Evolutionary conservation across 2,888 invertebrate genomes (phyloP).

Genomic region (Macrophya annulata): DNA sequence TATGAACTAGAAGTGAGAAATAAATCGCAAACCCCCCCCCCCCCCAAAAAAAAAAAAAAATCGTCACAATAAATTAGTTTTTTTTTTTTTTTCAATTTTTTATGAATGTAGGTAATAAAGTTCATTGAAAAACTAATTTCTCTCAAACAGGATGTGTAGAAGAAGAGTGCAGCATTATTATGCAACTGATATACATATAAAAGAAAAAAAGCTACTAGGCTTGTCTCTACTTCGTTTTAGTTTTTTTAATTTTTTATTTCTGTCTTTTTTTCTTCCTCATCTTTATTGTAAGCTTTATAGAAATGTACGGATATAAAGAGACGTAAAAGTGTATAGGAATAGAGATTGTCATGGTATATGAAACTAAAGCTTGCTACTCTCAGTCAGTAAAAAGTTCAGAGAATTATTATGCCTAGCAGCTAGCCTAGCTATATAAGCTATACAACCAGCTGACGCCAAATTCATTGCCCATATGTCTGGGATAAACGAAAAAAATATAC

Average conservation of each 20-base stretch:
- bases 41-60: neutral
- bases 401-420: neutral
- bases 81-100: no score
- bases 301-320: conserved; percentile 16
- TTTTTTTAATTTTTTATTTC: neutral
- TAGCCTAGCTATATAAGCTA: neutral
- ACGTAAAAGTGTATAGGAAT: neutral
- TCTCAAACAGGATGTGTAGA: no score
- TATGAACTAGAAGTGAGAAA: neutral
- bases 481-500: neutral
- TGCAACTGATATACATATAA: no score
- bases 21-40: neutral
- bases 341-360: neutral
- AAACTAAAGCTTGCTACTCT: neutral
- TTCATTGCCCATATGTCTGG: conserved; percentile 36
- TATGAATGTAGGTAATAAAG: no score
- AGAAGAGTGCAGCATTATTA: no score
- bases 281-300: conserved; percentile 1
- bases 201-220: no score
- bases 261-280: neutral
- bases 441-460: conserved; percentile 27
- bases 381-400: no score
- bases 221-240: no score
- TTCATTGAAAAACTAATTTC: no score
- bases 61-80: no score